These are phyloP conservation scores for Nomada goodeniana DNA, from an alignment of 2,888 invertebrate species.

Conservation along the genomic window DNA sequence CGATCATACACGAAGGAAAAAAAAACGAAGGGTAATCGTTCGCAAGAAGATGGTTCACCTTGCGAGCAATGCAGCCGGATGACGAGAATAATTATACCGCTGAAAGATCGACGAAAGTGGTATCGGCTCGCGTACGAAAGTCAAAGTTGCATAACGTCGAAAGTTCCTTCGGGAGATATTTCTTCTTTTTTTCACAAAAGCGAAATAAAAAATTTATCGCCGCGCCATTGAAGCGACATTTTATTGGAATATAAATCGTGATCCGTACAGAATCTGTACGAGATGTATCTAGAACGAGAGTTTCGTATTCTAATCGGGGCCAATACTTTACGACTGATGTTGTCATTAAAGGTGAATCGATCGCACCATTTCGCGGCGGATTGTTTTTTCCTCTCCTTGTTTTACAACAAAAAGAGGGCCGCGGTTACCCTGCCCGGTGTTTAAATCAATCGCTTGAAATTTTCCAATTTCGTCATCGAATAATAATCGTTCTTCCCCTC, in stretches of 20 bases:
- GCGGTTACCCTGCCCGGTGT: background rate
- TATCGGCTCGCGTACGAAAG: slow-evolving; percentile 57
- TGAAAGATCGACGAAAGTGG: slow-evolving; percentile 44
- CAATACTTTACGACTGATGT: too few relatives aligned
- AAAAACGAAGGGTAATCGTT: background rate
- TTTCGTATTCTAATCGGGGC: too few relatives aligned
- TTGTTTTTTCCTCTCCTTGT: background rate
- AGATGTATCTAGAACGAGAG: background rate
- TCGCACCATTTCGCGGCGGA: background rate
- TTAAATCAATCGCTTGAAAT: background rate
- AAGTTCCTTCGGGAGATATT: slow-evolving; percentile 43
- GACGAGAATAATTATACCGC: slow-evolving; percentile 2
- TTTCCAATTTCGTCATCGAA: slow-evolving; percentile 28
- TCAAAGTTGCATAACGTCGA: slow-evolving; percentile 51
- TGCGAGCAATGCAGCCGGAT: background rate
- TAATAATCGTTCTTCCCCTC: slow-evolving; percentile 27
- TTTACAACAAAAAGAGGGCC: too few relatives aligned
- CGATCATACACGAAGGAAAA: background rate
- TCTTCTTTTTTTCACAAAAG: slow-evolving; percentile 21
- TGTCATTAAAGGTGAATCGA: background rate
- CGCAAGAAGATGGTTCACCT: background rate
- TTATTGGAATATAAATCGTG: background rate
- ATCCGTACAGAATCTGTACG: too few relatives aligned
- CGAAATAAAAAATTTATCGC: slow-evolving; percentile 3
- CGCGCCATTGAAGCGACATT: background rate